Evolutionary conservation across 2,113 vertebrate species (phyloP), one percentile per base, ranked within the genome.

Genomic region (Benitochromis conjunctus): DNA sequence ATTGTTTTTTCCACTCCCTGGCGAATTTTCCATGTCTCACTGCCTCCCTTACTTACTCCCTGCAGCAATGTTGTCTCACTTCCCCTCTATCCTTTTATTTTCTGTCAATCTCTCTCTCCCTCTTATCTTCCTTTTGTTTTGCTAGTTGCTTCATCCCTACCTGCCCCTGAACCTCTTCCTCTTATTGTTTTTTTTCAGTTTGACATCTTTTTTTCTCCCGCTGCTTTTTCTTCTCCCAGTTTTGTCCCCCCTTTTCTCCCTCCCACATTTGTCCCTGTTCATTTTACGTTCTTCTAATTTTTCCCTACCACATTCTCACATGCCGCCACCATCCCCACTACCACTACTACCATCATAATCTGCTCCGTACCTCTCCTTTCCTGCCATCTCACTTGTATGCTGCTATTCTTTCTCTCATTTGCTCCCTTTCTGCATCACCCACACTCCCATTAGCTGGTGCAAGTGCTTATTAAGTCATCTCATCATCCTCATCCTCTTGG

Each of bases 401-500:
- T 56, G 81, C 84, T 31, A 58, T 83, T 90, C 83, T 88, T 58
- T 46, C 83, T 78, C 88, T 88, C 82, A 88, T 92, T 81, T 91
- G 60, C 82, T 92, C 54, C 53, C 84, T 89, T 86, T 90, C 82
- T 91, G 58, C 38, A 76, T 94, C 92, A 88, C 91, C 89, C 93
- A 93, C 88, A 13, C 89, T 92, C 62, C 89, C 91, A 93, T 94
- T 93, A 93, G 85, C 89, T 86, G 79, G 74, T 92, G 87, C 81
- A 92, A 94, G 83, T 95, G 89, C 94, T 94, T 94, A 95, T 95
- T 96, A 95, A 95, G 90, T 94, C 90, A 86, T 93, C 92, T 90
- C 80, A 69, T 89, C 92, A 92, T 91, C 90, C 83, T 92, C 86
- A 81, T 91, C 90, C 81, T 48, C 83, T 83, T 90, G 88, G 87